Percentiles rank a stretch among this genome's conserved stretches.
Evolutionary conservation across 2,888 invertebrate genomes (phyloP).

Genomic region (Cryptus viduatorius): DNA sequence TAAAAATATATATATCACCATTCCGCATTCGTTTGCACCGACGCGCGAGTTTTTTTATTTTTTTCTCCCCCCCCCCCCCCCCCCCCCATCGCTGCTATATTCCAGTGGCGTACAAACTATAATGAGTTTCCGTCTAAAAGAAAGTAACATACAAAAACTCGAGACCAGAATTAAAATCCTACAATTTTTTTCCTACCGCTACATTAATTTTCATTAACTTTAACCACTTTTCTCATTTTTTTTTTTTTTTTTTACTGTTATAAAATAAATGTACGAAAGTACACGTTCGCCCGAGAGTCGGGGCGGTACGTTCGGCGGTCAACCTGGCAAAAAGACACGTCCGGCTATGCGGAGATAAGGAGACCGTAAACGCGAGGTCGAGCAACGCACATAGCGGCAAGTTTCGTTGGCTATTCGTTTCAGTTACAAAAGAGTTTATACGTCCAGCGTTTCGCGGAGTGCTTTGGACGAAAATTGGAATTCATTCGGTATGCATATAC

Average conservation of each 20-base stretch:
- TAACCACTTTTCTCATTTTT: background rate
- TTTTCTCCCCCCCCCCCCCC: no score
- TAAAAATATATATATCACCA: background rate
- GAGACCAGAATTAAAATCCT: background rate
- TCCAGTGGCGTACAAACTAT: background rate
- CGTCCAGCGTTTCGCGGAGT: background rate
- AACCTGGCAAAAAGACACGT: conserved; percentile 44
- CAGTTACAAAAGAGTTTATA: conserved; percentile 1
- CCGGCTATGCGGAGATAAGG: conserved; percentile 44
- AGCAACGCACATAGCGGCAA: background rate
- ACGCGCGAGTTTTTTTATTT: background rate
- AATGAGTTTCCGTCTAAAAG: background rate
- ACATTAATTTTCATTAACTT: conserved; percentile 1
- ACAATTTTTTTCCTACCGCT: background rate
- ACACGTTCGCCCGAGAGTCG: conserved; percentile 1
- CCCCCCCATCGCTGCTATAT: background rate
- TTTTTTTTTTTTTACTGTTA: background rate
- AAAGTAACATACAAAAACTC: background rate
- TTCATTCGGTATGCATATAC: background rate
- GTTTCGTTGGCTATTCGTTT: background rate
- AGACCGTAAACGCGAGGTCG: conserved; percentile 31
- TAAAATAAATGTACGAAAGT: background rate
- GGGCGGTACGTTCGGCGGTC: background rate
- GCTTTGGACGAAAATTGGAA: conserved; percentile 1
- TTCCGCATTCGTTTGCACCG: background rate